phyloP scores from a whole-genome alignment of 2,797 vertebrate genomes.

The Chromis chromis region DNA sequence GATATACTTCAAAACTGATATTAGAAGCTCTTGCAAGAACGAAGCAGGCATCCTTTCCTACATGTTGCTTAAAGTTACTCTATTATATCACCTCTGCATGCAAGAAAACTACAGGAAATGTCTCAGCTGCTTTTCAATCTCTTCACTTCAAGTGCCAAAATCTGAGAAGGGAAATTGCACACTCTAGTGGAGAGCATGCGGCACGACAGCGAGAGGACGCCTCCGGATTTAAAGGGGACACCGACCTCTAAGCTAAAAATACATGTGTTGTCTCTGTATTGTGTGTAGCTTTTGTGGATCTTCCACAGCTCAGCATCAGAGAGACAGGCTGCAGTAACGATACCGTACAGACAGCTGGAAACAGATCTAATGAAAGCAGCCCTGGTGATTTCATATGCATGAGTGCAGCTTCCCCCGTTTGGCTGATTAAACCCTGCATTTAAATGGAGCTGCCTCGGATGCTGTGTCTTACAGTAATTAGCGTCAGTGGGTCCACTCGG shows the following conservation, averaged over 20 bases:
- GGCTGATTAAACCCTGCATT: not conserved
- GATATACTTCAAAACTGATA: not conserved
- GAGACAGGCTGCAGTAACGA: not conserved
- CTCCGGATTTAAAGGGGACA: not conserved
- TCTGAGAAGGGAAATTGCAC: constrained; percentile 28
- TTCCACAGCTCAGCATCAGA: not conserved
- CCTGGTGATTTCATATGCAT: not conserved
- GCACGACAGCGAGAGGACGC: constrained; percentile 23
- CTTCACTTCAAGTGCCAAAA: not conserved
- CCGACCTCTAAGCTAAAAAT: not conserved
- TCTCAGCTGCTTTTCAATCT: constrained; percentile 6
- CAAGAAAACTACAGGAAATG: constrained; percentile 8
- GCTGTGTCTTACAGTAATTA: not conserved
- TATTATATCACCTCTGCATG: not conserved
- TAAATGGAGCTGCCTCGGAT: not conserved
- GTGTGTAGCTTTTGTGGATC: not conserved
- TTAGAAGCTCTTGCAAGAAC: not conserved
- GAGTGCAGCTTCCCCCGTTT: not conserved
- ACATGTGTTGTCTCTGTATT: too few species aligned
- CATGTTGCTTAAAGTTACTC: not conserved
- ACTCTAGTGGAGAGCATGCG: constrained; percentile 54
- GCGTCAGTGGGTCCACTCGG: not conserved
- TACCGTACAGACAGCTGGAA: not conserved
- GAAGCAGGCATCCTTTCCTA: not conserved
- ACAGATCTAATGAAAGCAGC: not conserved